phyloP scores from a whole-genome alignment of 35 echinoderm and acorn worm genomes.

The Strongylocentrotus purpuratus region DNA sequence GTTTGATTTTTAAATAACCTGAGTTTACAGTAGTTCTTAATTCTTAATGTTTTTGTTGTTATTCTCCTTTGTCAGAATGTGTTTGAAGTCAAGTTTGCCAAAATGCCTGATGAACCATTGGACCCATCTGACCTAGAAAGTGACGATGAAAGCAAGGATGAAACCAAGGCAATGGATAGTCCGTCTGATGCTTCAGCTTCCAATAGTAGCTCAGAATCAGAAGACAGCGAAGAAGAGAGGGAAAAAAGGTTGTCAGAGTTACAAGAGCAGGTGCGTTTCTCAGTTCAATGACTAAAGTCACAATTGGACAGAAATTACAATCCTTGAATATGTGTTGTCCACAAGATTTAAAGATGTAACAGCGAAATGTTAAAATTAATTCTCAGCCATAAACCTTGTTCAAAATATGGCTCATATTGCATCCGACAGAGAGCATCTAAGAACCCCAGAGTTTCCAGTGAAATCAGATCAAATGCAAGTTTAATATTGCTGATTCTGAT shows the following conservation, averaged over 20 bases:
- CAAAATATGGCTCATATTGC: no score
- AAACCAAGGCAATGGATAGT: conserved; percentile 51
- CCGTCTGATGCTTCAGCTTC: conserved; percentile 42
- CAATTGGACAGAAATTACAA: no score
- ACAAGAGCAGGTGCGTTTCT: conserved; percentile 88
- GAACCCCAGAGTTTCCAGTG: no score
- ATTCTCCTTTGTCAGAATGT: conserved; percentile 70
- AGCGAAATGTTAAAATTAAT: no score
- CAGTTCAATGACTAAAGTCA: no score
- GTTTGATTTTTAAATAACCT: no score
- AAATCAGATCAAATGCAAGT: background rate
- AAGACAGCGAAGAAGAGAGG: conserved; percentile 95
- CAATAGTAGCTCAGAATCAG: conserved; percentile 62
- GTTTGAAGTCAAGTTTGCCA: conserved; percentile 98
- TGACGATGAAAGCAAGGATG: conserved; percentile 43
- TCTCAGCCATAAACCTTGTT: no score
- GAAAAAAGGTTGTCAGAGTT: conserved; percentile 86
- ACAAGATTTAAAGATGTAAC: no score
- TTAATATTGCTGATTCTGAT: background rate
- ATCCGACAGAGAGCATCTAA: no score
- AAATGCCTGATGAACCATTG: conserved; percentile 96
- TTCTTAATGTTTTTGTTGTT: no score
- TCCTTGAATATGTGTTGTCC: no score
- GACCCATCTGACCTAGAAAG: conserved; percentile 60
- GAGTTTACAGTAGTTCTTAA: no score